Base-by-base conservation (phyloP, 1,140 invertebrate genomes). In the Hydropsyche tenuis region DNA sequence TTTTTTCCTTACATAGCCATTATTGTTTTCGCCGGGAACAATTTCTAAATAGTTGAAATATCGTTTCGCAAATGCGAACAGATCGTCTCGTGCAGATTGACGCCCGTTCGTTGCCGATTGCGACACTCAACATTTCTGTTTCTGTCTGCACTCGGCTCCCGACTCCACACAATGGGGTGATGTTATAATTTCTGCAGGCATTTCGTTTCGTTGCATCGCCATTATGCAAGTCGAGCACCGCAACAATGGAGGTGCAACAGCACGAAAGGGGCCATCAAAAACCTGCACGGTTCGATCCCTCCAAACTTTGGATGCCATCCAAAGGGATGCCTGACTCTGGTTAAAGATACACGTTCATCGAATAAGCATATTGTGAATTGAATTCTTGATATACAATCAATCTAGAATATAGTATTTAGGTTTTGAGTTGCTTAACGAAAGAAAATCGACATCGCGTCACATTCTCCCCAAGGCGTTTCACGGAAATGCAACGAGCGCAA, bases 171-270 rank as follows among this genome's bases (percentile, higher is more conserved):
- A 69, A 51, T 45, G 73, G 51, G 64, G 69, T 74, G 60, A 73
- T 74, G 72, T 74, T 74, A 77, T 73, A 77, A 77, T 77, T 77
- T 77, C 53, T 71, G 64, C 69, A 66, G 64, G 18, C 72, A 64
- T 73, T 73, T 72, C 60, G 42, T 62, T 72, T 27, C 43, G 45
- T 69, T 77, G 75, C 75, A 77, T 74, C 73, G 73, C 30, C 30
- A 37, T 77, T 74, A 72, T 65, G 73, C 37, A 77, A 76, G 30
- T 20, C 45, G 14, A n/a, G 56, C 16, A 56, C 7, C 69, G 73
- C 66, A 73, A 62, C 56, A 48, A 48, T 25, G 22, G 56, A 60
- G 30, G 30, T 25, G 56, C 56, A 60, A 60, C 20, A 20, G 6
- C 48, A 53, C 48, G 16, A 53, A 53, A 53, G 18, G 18, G 2